These are phyloP conservation scores for Cryptus viduatorius DNA, from an alignment of 2,888 invertebrate genomes.

Conservation along the genomic window DNA sequence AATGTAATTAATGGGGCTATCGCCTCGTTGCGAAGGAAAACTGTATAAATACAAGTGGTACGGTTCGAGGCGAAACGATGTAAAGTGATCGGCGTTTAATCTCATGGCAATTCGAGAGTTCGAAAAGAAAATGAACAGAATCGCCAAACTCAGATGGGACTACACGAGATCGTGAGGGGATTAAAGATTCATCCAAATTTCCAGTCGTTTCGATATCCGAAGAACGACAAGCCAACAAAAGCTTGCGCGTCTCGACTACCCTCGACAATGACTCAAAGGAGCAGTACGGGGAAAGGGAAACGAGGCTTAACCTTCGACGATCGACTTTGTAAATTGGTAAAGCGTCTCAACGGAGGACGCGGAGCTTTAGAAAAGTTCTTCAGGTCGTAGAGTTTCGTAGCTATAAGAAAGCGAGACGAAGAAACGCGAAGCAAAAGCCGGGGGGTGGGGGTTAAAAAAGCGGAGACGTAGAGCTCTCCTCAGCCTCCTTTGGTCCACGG, in stretches of 20 bases:
- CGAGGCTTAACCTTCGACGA: constrained; percentile 38
- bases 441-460: neutral
- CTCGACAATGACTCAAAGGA: constrained; percentile 58
- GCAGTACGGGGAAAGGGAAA: neutral
- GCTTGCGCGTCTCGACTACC: constrained; percentile 49
- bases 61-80: too few species aligned
- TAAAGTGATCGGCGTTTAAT: constrained; percentile 29
- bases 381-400: constrained; percentile 18
- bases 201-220: constrained; percentile 58
- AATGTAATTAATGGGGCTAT: neutral
- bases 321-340: constrained; percentile 67
- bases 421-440: constrained; percentile 51
- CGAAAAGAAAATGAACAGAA: constrained; percentile 24
- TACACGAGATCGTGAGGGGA: constrained; percentile 4
- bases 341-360: constrained; percentile 49
- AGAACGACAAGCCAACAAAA: constrained; percentile 48
- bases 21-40: neutral
- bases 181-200: constrained; percentile 61
- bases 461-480: too few species aligned
- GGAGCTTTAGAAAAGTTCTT: constrained; percentile 55
- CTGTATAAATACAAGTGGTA: neutral
- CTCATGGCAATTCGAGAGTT: constrained; percentile 39
- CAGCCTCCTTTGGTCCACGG: neutral
- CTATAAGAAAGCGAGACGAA: constrained; percentile 46
- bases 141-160: neutral